Evolutionary conservation across 1,140 invertebrate species (phyloP).

Genomic region (Prorops nasuta): DNA sequence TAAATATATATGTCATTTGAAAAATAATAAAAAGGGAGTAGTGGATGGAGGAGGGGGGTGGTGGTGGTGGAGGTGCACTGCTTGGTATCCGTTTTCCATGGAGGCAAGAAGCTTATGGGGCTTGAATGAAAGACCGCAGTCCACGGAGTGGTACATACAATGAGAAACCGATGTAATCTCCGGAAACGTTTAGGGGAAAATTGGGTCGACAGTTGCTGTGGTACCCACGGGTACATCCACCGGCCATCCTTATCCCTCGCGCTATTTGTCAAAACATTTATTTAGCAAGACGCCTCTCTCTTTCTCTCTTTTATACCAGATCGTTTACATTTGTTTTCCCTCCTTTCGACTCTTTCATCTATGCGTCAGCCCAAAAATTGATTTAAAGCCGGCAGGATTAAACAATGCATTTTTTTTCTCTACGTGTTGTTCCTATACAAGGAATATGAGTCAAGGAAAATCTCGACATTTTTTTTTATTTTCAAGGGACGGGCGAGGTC

Average conservation of each 20-base stretch:
- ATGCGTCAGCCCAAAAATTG: too few relatives aligned
- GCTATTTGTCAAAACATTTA: slow-evolving; percentile 49
- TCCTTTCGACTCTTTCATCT: not conserved
- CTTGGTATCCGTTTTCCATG: slow-evolving; percentile 20
- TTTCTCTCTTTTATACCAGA: slow-evolving; percentile 10
- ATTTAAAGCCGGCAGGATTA: too few relatives aligned
- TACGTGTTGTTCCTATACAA: too few relatives aligned
- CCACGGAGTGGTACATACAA: slow-evolving; percentile 36
- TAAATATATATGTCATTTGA: too few relatives aligned
- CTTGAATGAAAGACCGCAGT: slow-evolving; percentile 20
- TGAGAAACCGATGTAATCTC: slow-evolving; percentile 53
- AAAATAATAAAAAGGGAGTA: too few relatives aligned
- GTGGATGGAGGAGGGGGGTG: too few relatives aligned
- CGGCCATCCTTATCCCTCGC: slow-evolving; percentile 4
- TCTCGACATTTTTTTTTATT: too few relatives aligned
- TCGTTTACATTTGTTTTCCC: too few relatives aligned
- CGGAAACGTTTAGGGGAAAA: slow-evolving; percentile 54
- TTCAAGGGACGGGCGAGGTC: too few relatives aligned
- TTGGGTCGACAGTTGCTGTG: slow-evolving; percentile 52
- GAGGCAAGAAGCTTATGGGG: slow-evolving; percentile 29
- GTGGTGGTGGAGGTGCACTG: too few relatives aligned
- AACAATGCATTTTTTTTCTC: too few relatives aligned
- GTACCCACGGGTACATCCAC: slow-evolving; percentile 34
- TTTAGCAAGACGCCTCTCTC: slow-evolving; percentile 28
- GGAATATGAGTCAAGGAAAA: too few relatives aligned